phyloP scores from a whole-genome alignment of 2,113 vertebrate genomes.

The Scalopus aquaticus region DNA sequence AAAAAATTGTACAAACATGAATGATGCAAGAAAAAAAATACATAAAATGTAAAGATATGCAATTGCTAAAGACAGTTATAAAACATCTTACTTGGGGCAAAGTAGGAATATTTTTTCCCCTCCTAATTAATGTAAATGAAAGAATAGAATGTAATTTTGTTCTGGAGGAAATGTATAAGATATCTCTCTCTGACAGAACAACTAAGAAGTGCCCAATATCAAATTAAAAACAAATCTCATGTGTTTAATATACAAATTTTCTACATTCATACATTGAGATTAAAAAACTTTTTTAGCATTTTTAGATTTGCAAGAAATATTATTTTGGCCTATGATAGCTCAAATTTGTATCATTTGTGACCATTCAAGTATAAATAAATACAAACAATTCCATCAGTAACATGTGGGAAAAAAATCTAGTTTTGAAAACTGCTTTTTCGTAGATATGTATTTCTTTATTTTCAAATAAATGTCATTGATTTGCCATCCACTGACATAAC shows the following conservation, averaged over 20 bases:
- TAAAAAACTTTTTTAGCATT: constrained; percentile 1
- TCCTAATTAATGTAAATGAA: not conserved
- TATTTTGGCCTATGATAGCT: not conserved
- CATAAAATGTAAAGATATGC: not conserved
- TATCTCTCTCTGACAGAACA: not conserved
- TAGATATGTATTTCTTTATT: not conserved
- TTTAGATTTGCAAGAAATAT: not conserved
- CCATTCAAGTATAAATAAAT: not conserved
- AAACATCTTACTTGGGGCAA: not conserved
- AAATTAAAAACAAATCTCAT: not conserved
- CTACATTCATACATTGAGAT: not conserved
- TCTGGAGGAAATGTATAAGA: not conserved
- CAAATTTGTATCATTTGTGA: not conserved
- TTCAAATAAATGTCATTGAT: too few relatives aligned
- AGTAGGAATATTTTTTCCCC: not conserved
- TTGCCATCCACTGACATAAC: too few relatives aligned
- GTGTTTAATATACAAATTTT: not conserved
- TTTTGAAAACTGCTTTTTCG: constrained; percentile 10
- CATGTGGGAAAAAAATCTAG: not conserved
- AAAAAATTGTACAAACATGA: too few relatives aligned
- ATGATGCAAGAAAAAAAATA: too few relatives aligned
- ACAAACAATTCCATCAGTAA: not conserved
- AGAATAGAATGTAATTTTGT: not conserved
- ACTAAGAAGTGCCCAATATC: not conserved
- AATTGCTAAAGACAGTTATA: not conserved